phyloP scores from a whole-genome alignment of 2,888 invertebrate genomes.

The Conops quadrifasciatus region DNA sequence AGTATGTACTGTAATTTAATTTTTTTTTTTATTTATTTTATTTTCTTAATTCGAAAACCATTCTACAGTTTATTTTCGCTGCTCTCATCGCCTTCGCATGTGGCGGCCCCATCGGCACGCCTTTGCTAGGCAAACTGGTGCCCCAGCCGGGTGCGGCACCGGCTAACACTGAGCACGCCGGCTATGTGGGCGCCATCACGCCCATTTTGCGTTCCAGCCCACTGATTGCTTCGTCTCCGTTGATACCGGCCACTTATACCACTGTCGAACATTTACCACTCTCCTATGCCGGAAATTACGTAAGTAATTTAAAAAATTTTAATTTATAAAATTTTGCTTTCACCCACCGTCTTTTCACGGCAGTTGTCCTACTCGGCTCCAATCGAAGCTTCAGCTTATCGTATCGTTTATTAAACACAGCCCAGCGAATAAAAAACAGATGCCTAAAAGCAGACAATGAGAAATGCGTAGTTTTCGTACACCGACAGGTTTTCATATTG shows the following conservation, averaged over 20 bases:
- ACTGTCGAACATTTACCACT: slow-evolving; percentile 46
- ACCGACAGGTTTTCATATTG: no score
- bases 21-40: slow-evolving; percentile 2
- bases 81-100: slow-evolving; percentile 5
- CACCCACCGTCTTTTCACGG: neutral
- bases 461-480: slow-evolving; percentile 22
- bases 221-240: slow-evolving; percentile 18
- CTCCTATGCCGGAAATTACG: slow-evolving; percentile 47
- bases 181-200: slow-evolving; percentile 47
- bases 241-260: slow-evolving; percentile 40
- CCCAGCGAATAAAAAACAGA: neutral
- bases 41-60: no score
- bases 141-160: slow-evolving; percentile 49
- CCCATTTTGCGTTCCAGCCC: slow-evolving; percentile 38
- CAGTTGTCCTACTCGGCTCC: slow-evolving; percentile 51
- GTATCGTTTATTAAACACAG: slow-evolving; percentile 53
- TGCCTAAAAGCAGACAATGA: slow-evolving; percentile 39
- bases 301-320: slow-evolving; percentile 39
- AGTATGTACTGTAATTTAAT: slow-evolving; percentile 38
- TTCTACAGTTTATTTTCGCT: slow-evolving; percentile 21
- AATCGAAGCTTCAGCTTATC: slow-evolving; percentile 60
- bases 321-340: neutral
- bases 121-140: slow-evolving; percentile 48
- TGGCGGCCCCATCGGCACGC: slow-evolving; percentile 46
- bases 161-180: slow-evolving; percentile 50